Evolutionary conservation across 1,140 invertebrate genomes (phyloP).

Genomic region (Bathynomus jamesi): DNA sequence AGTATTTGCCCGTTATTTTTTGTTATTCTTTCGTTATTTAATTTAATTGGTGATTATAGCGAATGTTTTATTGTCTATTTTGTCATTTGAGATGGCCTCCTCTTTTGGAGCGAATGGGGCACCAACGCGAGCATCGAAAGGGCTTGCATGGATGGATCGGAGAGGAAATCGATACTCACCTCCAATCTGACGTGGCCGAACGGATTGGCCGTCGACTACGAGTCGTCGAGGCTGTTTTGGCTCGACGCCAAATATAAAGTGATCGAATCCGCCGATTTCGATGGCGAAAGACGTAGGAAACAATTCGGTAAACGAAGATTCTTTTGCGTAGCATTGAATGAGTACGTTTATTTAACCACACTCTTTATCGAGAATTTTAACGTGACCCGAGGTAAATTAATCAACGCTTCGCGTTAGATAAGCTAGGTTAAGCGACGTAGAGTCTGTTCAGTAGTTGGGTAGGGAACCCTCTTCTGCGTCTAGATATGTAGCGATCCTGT

Average conservation of each 20-base stretch:
- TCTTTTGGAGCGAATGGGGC: slow-evolving; percentile 94
- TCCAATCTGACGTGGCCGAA: slow-evolving; percentile 86
- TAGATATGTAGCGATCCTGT: too few species aligned
- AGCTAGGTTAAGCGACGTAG: too few species aligned
- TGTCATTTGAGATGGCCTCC: slow-evolving; percentile 52
- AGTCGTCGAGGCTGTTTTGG: slow-evolving; percentile 79
- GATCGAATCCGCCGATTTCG: slow-evolving; percentile 72
- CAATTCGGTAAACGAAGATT: background rate
- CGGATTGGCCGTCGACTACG: slow-evolving; percentile 85
- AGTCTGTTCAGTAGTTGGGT: too few species aligned
- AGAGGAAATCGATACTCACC: slow-evolving; percentile 69
- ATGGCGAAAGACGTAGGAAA: slow-evolving; percentile 54
- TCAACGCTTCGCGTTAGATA: too few species aligned
- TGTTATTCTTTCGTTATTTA: too few species aligned
- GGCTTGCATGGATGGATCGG: slow-evolving; percentile 49
- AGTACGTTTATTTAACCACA: background rate
- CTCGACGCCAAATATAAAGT: slow-evolving; percentile 87
- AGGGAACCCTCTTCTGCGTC: too few species aligned
- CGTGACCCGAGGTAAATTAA: too few species aligned
- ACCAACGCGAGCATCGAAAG: slow-evolving; percentile 47
- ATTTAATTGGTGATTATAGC: too few species aligned
- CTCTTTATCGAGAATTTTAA: too few species aligned
- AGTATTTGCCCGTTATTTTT: too few species aligned
- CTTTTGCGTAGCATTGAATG: background rate
- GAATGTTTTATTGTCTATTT: too few species aligned